phyloP scores from a whole-genome alignment of 1,140 invertebrate genomes.

The Drosophila nasuta region DNA sequence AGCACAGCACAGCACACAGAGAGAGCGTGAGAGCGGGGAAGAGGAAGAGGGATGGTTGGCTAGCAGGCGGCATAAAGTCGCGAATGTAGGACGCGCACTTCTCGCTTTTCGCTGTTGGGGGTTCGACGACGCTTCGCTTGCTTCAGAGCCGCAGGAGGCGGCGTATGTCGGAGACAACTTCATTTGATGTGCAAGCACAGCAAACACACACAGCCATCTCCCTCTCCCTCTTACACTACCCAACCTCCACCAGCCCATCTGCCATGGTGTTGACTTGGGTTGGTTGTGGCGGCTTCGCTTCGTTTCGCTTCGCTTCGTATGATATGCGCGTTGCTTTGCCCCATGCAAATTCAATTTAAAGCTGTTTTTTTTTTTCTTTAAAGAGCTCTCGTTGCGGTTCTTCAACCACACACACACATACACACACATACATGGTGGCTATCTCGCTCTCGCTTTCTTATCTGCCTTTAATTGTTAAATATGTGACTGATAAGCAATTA shows the following conservation, averaged over 20 bases:
- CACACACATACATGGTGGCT: neutral
- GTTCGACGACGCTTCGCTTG: conserved; percentile 21
- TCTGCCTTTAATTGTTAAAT: conserved; percentile 26
- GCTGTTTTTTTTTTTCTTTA: conserved; percentile 14
- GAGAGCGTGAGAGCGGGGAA: neutral
- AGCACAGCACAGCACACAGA: conserved; percentile 8
- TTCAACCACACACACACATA: conserved; percentile 1
- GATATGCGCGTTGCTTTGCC: conserved; percentile 13
- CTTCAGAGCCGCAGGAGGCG: conserved; percentile 46
- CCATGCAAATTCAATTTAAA: conserved; percentile 56
- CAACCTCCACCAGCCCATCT: neutral
- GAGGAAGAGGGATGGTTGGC: neutral
- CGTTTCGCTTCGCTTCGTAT: conserved; percentile 34
- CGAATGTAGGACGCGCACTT: conserved; percentile 63
- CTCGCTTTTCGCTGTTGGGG: conserved; percentile 45
- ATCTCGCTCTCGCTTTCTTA: conserved; percentile 13
- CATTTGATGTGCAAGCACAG: conserved; percentile 42
- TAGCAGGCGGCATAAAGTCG: conserved; percentile 21
- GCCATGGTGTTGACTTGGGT: conserved; percentile 7
- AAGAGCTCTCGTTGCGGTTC: conserved; percentile 33
- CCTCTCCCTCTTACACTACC: neutral
- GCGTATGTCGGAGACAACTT: conserved; percentile 70
- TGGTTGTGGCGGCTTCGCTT: conserved; percentile 2
- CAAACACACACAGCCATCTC: neutral
- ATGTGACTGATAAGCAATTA: conserved; percentile 48